phyloP scores from a whole-genome alignment of 2,888 invertebrate species.

The Lypha dubia region DNA sequence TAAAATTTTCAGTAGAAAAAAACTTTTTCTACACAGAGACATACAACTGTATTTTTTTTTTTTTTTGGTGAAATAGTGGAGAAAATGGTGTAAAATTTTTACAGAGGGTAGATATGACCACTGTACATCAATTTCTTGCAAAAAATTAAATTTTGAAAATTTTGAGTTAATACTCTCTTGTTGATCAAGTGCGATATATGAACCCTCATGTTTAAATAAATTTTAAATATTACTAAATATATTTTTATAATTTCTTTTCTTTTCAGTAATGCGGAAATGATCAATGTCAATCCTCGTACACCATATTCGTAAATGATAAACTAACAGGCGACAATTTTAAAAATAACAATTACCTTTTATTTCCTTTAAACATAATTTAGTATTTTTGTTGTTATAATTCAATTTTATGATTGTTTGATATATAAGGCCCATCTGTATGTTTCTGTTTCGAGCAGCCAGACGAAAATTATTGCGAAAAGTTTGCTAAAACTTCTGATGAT shows the following conservation, averaged over 20 bases:
- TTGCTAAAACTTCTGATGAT: not conserved
- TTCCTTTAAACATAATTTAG: slow-evolving; percentile 17
- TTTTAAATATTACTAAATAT: slow-evolving; percentile 64
- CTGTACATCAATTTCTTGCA: no score
- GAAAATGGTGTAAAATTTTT: no score
- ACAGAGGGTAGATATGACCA: no score
- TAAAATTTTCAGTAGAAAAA: no score
- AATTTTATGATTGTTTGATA: slow-evolving; percentile 5
- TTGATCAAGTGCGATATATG: not conserved
- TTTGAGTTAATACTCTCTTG: not conserved
- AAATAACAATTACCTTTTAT: slow-evolving; percentile 20
- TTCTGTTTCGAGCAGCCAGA: not conserved
- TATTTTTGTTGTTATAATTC: slow-evolving; percentile 13
- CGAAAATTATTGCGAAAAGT: not conserved
- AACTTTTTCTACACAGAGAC: no score
- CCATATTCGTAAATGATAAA: slow-evolving; percentile 87
- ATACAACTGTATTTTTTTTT: no score
- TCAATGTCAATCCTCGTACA: slow-evolving; percentile 94
- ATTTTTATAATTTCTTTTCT: slow-evolving; percentile 75
- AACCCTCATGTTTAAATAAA: slow-evolving; percentile 72
- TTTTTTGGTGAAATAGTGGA: no score
- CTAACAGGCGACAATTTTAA: slow-evolving; percentile 35
- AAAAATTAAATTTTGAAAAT: no score
- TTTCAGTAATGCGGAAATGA: slow-evolving; percentile 94
- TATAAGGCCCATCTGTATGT: not conserved